Percentiles rank a stretch among this genome's conserved stretches.
Conservation (phyloP, 2,888 invertebrate genomes). For the Apoda limacodes region DNA sequence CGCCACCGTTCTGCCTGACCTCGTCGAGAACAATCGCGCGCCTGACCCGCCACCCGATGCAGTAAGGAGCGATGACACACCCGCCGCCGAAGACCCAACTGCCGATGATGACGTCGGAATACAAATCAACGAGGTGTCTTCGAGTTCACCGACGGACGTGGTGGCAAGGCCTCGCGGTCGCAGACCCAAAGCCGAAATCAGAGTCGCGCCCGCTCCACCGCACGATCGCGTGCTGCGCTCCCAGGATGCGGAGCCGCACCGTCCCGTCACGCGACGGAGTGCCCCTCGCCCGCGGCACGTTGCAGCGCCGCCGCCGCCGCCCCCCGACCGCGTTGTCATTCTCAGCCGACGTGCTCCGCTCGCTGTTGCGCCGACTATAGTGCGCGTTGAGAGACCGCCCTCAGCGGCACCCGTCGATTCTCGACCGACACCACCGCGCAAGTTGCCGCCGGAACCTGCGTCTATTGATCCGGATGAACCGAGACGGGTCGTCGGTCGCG, state of each 20-base stretch:
- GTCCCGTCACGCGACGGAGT: slow-evolving; percentile 38
- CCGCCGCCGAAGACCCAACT: slow-evolving; percentile 10
- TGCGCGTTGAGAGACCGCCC: slow-evolving; percentile 17
- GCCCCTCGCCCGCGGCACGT: slow-evolving; percentile 25
- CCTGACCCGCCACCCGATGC: slow-evolving; percentile 16
- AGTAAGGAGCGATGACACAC: slow-evolving; percentile 15
- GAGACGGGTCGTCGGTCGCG: slow-evolving; percentile 23
- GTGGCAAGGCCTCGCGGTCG: slow-evolving; percentile 40
- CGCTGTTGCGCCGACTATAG: slow-evolving; percentile 15
- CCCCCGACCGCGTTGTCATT: slow-evolving; percentile 43
- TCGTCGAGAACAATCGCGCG: slow-evolving; percentile 16
- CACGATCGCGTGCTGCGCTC: slow-evolving; percentile 56
- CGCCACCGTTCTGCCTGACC: slow-evolving; percentile 16
- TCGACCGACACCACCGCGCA: slow-evolving; percentile 19
- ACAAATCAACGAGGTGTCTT: slow-evolving; percentile 77
- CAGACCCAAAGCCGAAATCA: slow-evolving; percentile 28
- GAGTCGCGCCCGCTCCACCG: slow-evolving; percentile 26
- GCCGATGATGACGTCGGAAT: slow-evolving; percentile 53
- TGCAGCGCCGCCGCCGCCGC: slow-evolving; percentile 20
- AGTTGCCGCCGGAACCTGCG: slow-evolving; percentile 4
- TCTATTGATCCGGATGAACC: slow-evolving; percentile 22
- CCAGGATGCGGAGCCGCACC: slow-evolving; percentile 41
- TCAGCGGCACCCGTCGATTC: slow-evolving; percentile 19
- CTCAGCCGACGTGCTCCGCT: slow-evolving; percentile 35
- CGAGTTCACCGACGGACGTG: slow-evolving; percentile 67